Conservation (phyloP, 2,113 vertebrate genomes). For the Gnathonemus echidnorhynchus region DNA sequence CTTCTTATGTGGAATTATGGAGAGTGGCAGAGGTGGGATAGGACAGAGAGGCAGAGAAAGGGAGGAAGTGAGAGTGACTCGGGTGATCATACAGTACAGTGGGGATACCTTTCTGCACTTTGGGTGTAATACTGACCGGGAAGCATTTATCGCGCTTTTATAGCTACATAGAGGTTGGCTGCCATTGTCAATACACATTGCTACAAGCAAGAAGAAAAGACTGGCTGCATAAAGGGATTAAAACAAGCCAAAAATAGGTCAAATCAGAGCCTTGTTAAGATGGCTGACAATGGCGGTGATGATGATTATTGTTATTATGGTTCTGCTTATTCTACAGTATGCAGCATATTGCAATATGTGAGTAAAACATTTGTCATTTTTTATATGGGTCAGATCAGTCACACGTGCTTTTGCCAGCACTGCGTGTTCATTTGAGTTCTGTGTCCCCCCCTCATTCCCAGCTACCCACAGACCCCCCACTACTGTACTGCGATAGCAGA, state of each 20-base stretch:
- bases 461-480: neutral
- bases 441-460: neutral
- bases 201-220: neutral
- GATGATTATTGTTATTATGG: neutral
- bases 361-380: neutral
- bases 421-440: neutral
- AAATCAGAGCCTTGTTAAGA: neutral
- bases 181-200: neutral
- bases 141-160: neutral
- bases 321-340: neutral
- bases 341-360: neutral
- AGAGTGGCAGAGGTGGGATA: neutral
- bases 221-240: neutral
- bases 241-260: neutral
- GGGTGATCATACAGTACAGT: neutral
- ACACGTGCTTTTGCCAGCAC: neutral
- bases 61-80: neutral
- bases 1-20: neutral
- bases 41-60: neutral
- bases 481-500: neutral
- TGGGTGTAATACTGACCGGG: constrained; percentile 8
- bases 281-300: neutral
- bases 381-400: neutral
- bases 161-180: neutral
- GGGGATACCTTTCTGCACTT: neutral